Base-by-base conservation (phyloP, 2,113 vertebrate species). In the Capreolus pygargus region DNA sequence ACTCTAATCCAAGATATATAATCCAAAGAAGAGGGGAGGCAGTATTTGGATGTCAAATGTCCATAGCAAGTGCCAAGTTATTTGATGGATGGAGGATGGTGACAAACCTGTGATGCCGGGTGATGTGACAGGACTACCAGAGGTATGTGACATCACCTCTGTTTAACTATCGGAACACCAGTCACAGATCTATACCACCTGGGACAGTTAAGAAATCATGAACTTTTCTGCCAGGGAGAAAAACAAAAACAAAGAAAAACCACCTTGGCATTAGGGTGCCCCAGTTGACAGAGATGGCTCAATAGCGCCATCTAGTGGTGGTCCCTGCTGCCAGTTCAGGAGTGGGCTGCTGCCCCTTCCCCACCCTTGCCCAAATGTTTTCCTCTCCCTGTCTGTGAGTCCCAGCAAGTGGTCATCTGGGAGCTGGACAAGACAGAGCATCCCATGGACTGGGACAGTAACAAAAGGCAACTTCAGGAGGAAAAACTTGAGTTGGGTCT, bases 281-380 rank as follows among this genome's bases (percentile, higher is more conserved):
- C 58, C 70, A 7, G 3, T 6, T 3, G 61, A 52, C 13, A 33
- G 58, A 0, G 2, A 17, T 83, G 86, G 86, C 91, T 88, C 95
- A 33, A 70, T 60, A 28, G 93, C 82, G 45, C 98, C 97, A 89
- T 47, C 97, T 97, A 30, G 93, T 97, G 95, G 25, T 78, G 0
- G 78, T 6, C 54, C 14, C 33, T 45, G 36, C 55, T 47, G 21
- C 16, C 43, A 43, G 21, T 6, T 64, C 21, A 2, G 3, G 27
- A 14, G 61, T 0, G 1, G 36, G 14, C 84, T 57, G 0, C 0
- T 2, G 58, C 2, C 74, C 52, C 79, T 70, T 4, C 76, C 60
- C 74, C 0, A 0, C 47, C 83, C n/a, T 43, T 30, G 16, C 6
- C 7, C 7, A 25, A 2, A n/a, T 7, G 76, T 39, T 86, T 70